Percentiles rank a stretch among this genome's conserved stretches.
Evolutionary conservation across 2,113 vertebrate genomes (phyloP).

Genomic region (Chionodraco myersi): DNA sequence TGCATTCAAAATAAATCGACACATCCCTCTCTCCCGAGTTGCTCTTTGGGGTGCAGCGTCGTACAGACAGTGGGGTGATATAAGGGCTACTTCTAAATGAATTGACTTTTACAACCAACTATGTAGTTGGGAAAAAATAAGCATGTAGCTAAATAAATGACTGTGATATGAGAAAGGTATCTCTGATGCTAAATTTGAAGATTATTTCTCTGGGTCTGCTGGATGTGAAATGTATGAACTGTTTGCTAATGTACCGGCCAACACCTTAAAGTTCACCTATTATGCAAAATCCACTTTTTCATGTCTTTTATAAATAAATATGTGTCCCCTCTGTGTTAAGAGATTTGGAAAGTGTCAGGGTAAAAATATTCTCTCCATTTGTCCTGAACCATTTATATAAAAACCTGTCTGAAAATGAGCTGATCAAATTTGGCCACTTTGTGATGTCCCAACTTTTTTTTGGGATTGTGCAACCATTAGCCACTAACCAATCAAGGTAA

Average conservation of each 20-base stretch:
- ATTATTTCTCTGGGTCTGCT: neutral
- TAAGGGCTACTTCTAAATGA: conserved; percentile 1
- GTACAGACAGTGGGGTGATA: conserved; percentile 1
- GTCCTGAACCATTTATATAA: too few species aligned
- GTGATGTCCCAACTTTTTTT: too few species aligned
- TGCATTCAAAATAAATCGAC: conserved; percentile 39
- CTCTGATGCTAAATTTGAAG: neutral
- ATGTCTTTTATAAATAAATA: too few species aligned
- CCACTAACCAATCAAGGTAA: too few species aligned
- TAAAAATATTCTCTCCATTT: too few species aligned
- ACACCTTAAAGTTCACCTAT: too few species aligned
- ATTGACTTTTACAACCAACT: neutral
- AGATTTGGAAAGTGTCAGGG: too few species aligned
- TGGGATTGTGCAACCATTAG: too few species aligned
- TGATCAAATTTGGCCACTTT: too few species aligned
- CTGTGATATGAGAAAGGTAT: neutral
- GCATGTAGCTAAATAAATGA: neutral
- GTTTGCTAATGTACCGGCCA: neutral
- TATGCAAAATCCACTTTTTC: too few species aligned
- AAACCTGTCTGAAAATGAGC: too few species aligned
- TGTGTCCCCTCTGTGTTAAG: too few species aligned
- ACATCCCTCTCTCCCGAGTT: conserved; percentile 25
- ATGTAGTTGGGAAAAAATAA: neutral
- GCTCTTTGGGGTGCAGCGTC: conserved; percentile 4
- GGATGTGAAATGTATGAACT: neutral